Percentiles rank a stretch among this genome's conserved stretches.
These are phyloP conservation scores for Schizotus pectinicornis DNA, from an alignment of 2,888 invertebrate genomes.

Conservation along the genomic window DNA sequence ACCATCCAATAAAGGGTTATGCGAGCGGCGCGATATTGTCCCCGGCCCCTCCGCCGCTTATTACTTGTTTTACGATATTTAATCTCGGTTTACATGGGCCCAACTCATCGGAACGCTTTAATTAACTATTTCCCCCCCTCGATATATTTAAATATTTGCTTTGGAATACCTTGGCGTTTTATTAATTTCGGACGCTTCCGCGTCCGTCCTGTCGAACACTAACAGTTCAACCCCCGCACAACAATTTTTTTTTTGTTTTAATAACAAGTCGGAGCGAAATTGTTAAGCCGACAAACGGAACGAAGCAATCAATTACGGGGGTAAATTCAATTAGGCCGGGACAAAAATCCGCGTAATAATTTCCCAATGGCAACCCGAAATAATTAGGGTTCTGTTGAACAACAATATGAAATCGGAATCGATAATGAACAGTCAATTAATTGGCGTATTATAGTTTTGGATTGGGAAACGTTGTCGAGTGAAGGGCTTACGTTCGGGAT, in stretches of 20 bases:
- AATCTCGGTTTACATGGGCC: conserved; percentile 50
- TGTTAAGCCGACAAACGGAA: too few relatives aligned
- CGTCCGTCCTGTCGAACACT: not conserved
- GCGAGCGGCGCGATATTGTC: conserved; percentile 47
- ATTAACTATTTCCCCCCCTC: conserved; percentile 44
- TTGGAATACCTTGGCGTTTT: conserved; percentile 18
- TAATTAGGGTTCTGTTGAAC: too few relatives aligned
- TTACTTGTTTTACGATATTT: conserved; percentile 54
- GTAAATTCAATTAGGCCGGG: too few relatives aligned
- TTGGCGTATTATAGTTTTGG: conserved; percentile 24
- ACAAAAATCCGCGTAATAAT: too few relatives aligned
- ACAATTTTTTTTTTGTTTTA: too few relatives aligned
- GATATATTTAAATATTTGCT: conserved; percentile 34
- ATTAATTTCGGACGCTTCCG: conserved; percentile 14
- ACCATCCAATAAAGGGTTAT: conserved; percentile 55
- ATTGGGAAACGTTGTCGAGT: conserved; percentile 17
- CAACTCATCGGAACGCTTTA: conserved; percentile 51
- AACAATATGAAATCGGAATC: conserved; percentile 1
- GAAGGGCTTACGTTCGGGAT: conserved; percentile 11
- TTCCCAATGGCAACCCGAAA: too few relatives aligned
- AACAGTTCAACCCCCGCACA: conserved; percentile 23
- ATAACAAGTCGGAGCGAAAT: too few relatives aligned
- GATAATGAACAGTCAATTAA: conserved; percentile 28
- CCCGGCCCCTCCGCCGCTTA: conserved; percentile 49
- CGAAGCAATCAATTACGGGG: too few relatives aligned